Conservation (phyloP, 2,113 vertebrate species). For the Otis tarda region DNA sequence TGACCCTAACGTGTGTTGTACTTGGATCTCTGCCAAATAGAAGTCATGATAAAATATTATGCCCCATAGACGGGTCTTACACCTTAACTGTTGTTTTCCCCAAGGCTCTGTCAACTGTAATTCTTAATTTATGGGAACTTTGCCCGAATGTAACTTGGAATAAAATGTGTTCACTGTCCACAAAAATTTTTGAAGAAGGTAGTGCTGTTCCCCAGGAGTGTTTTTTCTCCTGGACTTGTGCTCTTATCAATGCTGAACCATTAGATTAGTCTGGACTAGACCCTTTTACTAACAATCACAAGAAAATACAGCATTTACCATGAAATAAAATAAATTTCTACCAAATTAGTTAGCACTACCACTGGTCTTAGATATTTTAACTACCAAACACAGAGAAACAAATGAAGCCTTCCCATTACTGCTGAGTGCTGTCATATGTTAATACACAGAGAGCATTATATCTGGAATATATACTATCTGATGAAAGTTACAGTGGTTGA, state of each 20-base stretch:
- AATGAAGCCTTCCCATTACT: background rate
- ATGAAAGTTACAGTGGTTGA: background rate
- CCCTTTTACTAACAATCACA: background rate
- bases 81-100: background rate
- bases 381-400: background rate
- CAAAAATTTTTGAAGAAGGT: constrained; percentile 77
- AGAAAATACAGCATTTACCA: background rate
- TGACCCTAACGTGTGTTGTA: background rate
- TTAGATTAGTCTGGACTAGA: constrained; percentile 53
- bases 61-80: background rate
- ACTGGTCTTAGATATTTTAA: background rate
- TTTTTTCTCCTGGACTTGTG: constrained; percentile 76
- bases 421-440: background rate
- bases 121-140: constrained; percentile 74
- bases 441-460: background rate
- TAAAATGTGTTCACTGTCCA: constrained; percentile 76
- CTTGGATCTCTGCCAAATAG: constrained; percentile 9
- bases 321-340: background rate
- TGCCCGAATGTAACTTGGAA: constrained; percentile 78
- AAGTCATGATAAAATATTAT: constrained; percentile 26
- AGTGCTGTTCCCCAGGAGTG: constrained; percentile 71
- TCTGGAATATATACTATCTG: background rate
- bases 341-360: background rate
- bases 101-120: background rate
- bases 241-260: constrained; percentile 74